Percentiles rank a stretch among this genome's conserved stretches.
These are phyloP conservation scores for Dicyrtomina minuta DNA, from an alignment of 2,888 invertebrate species.

Conservation along the genomic window DNA sequence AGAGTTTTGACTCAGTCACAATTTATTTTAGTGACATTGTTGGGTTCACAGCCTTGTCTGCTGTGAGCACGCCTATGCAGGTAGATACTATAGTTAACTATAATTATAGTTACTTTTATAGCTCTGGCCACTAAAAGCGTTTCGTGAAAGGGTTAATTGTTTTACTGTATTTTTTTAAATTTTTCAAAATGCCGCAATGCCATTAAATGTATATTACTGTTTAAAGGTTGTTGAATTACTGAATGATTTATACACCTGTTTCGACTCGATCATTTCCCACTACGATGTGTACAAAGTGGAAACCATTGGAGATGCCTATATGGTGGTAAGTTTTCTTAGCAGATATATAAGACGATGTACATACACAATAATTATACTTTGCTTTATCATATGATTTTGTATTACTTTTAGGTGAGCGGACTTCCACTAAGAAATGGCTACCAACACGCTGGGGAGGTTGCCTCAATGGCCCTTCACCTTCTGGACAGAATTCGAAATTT, in stretches of 20 bases:
- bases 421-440: conserved; percentile 72
- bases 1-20: conserved; percentile 78
- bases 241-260: conserved; percentile 84
- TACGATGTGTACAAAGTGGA: conserved; percentile 88
- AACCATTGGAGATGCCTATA: too few species aligned
- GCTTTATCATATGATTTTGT: neutral
- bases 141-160: too few species aligned
- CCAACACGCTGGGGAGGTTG: conserved; percentile 75
- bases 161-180: neutral
- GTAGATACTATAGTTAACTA: conserved; percentile 55
- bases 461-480: conserved; percentile 74
- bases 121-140: too few species aligned
- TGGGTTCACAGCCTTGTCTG: conserved; percentile 77
- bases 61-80: conserved; percentile 75
- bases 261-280: conserved; percentile 82
- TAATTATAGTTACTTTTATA: neutral
- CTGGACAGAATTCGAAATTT: conserved; percentile 68
- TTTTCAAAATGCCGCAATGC: neutral
- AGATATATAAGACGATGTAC: too few species aligned
- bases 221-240: conserved; percentile 78
- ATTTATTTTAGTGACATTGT: conserved; percentile 84
- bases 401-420: conserved; percentile 63
- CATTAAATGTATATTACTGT: conserved; percentile 13
- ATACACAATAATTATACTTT: too few species aligned
- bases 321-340: conserved; percentile 75